Base-by-base conservation (phyloP, 1,140 invertebrate genomes). In the Drosophila baimaii region DNA sequence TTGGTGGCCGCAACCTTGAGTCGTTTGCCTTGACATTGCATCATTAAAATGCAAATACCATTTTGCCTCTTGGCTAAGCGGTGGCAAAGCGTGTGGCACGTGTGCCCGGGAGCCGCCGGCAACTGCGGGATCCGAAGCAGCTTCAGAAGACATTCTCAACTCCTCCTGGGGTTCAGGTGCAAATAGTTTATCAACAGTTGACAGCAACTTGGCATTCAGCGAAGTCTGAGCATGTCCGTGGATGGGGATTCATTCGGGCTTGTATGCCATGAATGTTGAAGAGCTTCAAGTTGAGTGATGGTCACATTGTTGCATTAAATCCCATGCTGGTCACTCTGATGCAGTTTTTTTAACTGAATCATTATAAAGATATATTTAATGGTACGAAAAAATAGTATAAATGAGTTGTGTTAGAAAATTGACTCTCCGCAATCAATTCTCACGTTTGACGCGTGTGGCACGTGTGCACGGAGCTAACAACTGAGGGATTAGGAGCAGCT, bases 1-100 rank as follows among this genome's bases (percentile, higher is more conserved):
- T 10, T 17, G 27, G 4, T 41, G 35, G 21, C 15, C 17, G 13
- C 17, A 33, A 21, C 35, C 46, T 70, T 70, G 31, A 31, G 21
- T 23, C 15, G 4, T 8, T 44, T 13, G 33, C 68, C 51, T 39
- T 58, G 61, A 54, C 61, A 46, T 59, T 79, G 70, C 65, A 65
- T 72, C 81, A 80, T 80, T 84, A 68, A 80, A 77, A 83, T 83
- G 81, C 77, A 85, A 83, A 84, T 80, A 52, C 15, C 77, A 80
- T 61, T 51, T 58, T 54, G n/a, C 52, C 23, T 41, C 47, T 54
- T 44, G 41, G 31, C 43, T 73, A 72, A 64, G 49, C 55, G 62
- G 17, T 52, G 23, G 27, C 27, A 39, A 44, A 49, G 62, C 65
- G 41, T 58, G 65, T 17, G 10, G 31, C 51, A 47, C 65, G 49